Conservation (phyloP, 2,113 vertebrate genomes). For the Myrmecobius fasciatus region DNA sequence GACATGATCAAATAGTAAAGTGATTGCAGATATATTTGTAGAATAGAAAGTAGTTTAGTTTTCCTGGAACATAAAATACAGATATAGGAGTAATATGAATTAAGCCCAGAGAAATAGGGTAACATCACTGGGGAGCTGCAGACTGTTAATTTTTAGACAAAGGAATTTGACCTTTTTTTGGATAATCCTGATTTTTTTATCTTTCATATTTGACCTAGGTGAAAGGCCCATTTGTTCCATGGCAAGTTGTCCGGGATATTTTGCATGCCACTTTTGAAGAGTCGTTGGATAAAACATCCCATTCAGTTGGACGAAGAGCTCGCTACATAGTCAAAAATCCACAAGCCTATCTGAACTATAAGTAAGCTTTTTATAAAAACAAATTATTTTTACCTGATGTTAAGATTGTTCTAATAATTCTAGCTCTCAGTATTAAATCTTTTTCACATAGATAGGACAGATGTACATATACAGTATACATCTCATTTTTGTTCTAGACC, state of each 20-base stretch:
- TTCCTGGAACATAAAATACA: neutral
- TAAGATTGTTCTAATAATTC: fast-evolving
- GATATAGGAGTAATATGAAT: neutral
- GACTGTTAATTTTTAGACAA: neutral
- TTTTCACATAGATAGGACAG: neutral
- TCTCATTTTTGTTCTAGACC: neutral
- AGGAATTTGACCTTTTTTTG: neutral
- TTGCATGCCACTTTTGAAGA: slow-evolving; percentile 92
- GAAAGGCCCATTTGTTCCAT: slow-evolving; percentile 91
- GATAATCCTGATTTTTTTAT: fast-evolving
- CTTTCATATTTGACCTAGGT: slow-evolving; percentile 83
- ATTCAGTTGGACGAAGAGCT: slow-evolving; percentile 91
- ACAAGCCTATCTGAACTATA: slow-evolving; percentile 94
- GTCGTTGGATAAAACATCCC: slow-evolving; percentile 95
- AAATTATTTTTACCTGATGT: fast-evolving
- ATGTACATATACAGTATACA: neutral
- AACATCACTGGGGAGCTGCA: neutral
- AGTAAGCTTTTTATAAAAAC: slow-evolving; percentile 82
- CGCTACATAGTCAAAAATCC: slow-evolving; percentile 96
- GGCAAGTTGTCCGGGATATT: slow-evolving; percentile 95
- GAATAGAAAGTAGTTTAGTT: neutral
- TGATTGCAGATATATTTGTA: neutral
- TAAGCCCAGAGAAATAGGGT: neutral
- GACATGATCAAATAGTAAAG: neutral
- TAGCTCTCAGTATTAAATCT: neutral